Base-by-base conservation (phyloP, 2,113 vertebrate genomes). In the Rhombomys opimus region DNA sequence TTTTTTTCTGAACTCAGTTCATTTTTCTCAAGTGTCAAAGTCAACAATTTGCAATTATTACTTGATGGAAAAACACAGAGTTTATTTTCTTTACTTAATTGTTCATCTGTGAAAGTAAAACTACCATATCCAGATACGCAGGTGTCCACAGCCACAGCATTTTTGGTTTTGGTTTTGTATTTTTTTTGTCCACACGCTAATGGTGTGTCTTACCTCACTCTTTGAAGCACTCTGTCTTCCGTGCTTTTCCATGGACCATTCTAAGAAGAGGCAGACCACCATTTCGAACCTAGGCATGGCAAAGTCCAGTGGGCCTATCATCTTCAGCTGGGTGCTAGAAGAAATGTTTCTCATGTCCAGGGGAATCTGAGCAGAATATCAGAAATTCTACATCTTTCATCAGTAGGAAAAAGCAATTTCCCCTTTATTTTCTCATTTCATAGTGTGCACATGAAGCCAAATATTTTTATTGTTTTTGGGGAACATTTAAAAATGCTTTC, bases 291-390 rank as follows among this genome's bases (percentile, higher is more conserved):
- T 73, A 18, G 35, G 14, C 2, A 11, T 0, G 25, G n/a, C 22
- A 15, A 2, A 2, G 12, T 1, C 27, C 32, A 1, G 0, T 57
- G 13, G 7, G 3, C 54, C 52, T 75, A 25, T 0, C 14, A 5
- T 17, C 2, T 13, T 32, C 0, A 12, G 2, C 25, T 54, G 1
- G 41, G 23, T 50, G 1, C 30, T 46, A 11, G 41, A 76, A 89
- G 7, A 59, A 77, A 17, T 8, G 0, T 0, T 18, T 78, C 30
- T 70, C 38, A 7, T 67, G 46, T 3, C 27, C 27, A 67, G 52
- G 35, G 5, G 2, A 89, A 35, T 41, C 27, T 18, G 35, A 65
- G 12, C 2, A 1, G 12, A 50, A 13, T 13, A 18, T 3, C 23
- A 57, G 46, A 10, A n/a, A 68, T 78, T 94, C 22, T 63, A 11